phyloP scores from a whole-genome alignment of 2,888 invertebrate species.

The Hemistola chrysoprasaria region DNA sequence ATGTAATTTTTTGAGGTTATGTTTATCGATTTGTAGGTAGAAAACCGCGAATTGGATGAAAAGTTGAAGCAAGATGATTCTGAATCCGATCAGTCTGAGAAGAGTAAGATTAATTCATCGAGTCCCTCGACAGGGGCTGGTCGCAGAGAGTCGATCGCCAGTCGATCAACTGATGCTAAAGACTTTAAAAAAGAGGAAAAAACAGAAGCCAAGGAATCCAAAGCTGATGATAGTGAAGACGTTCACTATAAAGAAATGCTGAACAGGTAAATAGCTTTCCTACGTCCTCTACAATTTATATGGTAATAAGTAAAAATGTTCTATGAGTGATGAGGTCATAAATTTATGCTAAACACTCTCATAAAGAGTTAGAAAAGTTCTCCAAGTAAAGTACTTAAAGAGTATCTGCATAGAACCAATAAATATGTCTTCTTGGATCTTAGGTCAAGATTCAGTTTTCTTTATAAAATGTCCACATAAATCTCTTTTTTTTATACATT shows the following conservation, averaged over 20 bases:
- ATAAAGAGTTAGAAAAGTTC: too few relatives aligned
- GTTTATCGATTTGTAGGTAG: conserved; percentile 75
- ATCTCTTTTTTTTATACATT: too few relatives aligned
- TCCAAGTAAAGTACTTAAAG: too few relatives aligned
- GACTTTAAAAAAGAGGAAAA: conserved; percentile 71
- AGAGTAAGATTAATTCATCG: conserved; percentile 80
- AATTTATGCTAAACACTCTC: too few relatives aligned
- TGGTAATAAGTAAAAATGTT: too few relatives aligned
- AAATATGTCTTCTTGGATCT: too few relatives aligned
- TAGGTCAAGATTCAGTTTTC: too few relatives aligned
- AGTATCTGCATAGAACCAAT: too few relatives aligned
- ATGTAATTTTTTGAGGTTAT: conserved; percentile 74
- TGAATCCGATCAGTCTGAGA: conserved; percentile 84
- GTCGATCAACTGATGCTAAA: conserved; percentile 66
- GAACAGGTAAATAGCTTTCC: conserved; percentile 53
- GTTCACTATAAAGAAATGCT: conserved; percentile 73
- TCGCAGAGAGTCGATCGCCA: conserved; percentile 77
- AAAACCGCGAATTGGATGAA: conserved; percentile 84
- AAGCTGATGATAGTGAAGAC: conserved; percentile 85
- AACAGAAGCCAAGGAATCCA: conserved; percentile 19
- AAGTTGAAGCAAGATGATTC: conserved; percentile 85
- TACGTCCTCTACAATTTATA: too few relatives aligned
- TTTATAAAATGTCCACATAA: too few relatives aligned
- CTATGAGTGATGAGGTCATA: too few relatives aligned
- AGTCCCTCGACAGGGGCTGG: conserved; percentile 80